These are phyloP conservation scores for Amitus sp. DNA, from an alignment of 2,888 invertebrate species.

Conservation along the genomic window DNA sequence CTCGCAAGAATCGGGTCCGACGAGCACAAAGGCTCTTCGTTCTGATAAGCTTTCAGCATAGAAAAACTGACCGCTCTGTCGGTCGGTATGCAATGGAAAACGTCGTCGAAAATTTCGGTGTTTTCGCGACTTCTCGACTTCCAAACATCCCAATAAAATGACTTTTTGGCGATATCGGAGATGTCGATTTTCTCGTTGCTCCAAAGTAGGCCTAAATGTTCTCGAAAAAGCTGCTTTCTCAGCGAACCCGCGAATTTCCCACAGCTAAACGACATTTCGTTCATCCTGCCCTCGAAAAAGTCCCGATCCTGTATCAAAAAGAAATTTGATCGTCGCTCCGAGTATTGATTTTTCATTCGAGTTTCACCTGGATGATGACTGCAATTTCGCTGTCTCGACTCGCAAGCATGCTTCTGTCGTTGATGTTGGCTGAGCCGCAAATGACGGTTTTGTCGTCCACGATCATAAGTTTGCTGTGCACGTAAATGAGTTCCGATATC, in stretches of 20 bases:
- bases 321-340: too few species aligned
- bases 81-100: constrained; percentile 91
- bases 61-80: constrained; percentile 83
- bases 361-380: constrained; percentile 80
- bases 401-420: constrained; percentile 92
- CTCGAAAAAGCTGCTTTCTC: constrained; percentile 86
- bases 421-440: constrained; percentile 98
- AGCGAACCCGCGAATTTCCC: constrained; percentile 89
- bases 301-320: constrained; percentile 75
- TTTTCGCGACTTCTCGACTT: constrained; percentile 81
- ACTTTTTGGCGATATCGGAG: constrained; percentile 77
- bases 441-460: constrained; percentile 92
- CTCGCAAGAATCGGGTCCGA: constrained; percentile 79
- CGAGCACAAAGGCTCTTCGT: constrained; percentile 77
- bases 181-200: constrained; percentile 70
- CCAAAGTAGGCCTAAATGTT: constrained; percentile 84
- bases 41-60: constrained; percentile 80
- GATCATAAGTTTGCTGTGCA: constrained; percentile 96
- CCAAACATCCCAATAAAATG: constrained; percentile 90
- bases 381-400: constrained; percentile 95
- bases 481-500: constrained; percentile 94
- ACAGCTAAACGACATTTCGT: constrained; percentile 81
- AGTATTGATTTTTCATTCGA: constrained; percentile 6
- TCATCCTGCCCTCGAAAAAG: constrained; percentile 84
- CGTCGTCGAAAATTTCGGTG: constrained; percentile 89